Percentiles rank a stretch among this genome's conserved stretches.
Conservation (phyloP, 2,113 vertebrate species). For the Tyto alba region DNA sequence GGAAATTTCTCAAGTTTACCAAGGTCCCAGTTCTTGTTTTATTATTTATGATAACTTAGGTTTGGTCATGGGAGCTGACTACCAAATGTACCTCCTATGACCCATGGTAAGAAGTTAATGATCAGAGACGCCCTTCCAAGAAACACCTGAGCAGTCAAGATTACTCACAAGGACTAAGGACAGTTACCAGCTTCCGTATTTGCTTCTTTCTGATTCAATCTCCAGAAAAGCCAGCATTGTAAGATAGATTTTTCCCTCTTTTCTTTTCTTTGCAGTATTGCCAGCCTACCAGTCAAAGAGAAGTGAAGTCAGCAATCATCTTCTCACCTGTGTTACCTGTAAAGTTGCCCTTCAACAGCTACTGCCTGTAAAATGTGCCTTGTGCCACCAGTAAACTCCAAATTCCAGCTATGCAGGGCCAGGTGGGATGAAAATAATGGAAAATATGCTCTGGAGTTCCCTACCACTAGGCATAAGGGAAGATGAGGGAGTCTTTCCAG, state of each 20-base stretch:
- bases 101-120: neutral
- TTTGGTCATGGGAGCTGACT: neutral
- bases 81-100: neutral
- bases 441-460: neutral
- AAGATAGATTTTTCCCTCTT: rapidly evolving
- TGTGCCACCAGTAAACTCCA: neutral
- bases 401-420: neutral
- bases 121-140: neutral
- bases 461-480: rapidly evolving
- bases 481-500: neutral
- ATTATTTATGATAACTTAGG: neutral
- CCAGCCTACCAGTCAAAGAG: neutral
- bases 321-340: neutral
- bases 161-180: neutral
- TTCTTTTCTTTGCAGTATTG: neutral
- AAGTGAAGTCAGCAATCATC: neutral
- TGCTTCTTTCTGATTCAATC: neutral
- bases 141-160: neutral
- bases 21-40: neutral
- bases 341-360: neutral
- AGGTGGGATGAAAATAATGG: neutral
- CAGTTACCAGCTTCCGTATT: neutral
- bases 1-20: neutral
- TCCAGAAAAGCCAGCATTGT: neutral
- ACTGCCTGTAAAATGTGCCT: neutral